Conservation (phyloP, 2,797 vertebrate genomes). For the Atherinosoma microstoma region DNA sequence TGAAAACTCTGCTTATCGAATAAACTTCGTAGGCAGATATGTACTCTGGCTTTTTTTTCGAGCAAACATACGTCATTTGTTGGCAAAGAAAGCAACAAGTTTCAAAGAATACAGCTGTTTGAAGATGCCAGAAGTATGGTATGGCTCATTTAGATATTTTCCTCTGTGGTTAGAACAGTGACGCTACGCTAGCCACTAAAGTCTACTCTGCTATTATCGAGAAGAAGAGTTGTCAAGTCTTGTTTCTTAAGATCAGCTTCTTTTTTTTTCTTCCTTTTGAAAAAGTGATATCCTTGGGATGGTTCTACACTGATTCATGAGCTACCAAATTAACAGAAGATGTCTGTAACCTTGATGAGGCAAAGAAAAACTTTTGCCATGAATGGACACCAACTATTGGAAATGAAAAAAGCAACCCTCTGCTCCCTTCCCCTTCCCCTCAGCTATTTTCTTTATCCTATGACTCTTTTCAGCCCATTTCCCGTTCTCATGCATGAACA, state of each 20-base stretch:
- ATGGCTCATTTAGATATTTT: constrained; percentile 68
- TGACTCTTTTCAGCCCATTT: constrained; percentile 65
- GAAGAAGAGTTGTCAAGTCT: constrained; percentile 48
- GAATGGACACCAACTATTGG: constrained; percentile 43
- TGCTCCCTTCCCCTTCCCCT: constrained; percentile 26
- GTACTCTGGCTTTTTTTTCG: constrained; percentile 11
- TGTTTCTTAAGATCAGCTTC: constrained; percentile 47
- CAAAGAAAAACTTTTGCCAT: constrained; percentile 34
- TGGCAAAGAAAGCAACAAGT: constrained; percentile 44
- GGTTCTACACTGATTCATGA: constrained; percentile 13
- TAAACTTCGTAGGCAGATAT: constrained; percentile 25
- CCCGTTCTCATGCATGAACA: constrained; percentile 73
- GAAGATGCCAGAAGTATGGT: constrained; percentile 55
- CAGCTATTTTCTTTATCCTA: constrained; percentile 51
- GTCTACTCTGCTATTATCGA: constrained; percentile 60
- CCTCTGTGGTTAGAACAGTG: constrained; percentile 69
- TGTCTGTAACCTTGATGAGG: constrained; percentile 12
- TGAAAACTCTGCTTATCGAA: constrained; percentile 37
- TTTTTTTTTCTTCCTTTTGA: neutral
- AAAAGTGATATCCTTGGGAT: constrained; percentile 35
- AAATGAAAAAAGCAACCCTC: constrained; percentile 44
- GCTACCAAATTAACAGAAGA: constrained; percentile 38
- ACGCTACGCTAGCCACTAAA: constrained; percentile 55
- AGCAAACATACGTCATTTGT: constrained; percentile 16
- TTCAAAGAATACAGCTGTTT: constrained; percentile 52